phyloP scores from a whole-genome alignment of 2,888 invertebrate species.

The Amiota communis region DNA sequence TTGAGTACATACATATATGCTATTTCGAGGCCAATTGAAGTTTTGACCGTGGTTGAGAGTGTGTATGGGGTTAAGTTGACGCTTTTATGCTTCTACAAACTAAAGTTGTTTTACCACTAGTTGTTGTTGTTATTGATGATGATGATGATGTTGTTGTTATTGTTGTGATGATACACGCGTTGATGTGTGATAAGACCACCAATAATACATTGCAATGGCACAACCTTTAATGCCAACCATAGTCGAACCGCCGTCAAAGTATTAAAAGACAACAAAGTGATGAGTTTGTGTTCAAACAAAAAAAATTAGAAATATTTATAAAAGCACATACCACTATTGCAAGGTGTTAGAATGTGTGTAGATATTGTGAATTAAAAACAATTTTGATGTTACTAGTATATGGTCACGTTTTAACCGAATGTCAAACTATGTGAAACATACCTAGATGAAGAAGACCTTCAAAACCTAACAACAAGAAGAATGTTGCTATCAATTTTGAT shows the following conservation, averaged over 20 bases:
- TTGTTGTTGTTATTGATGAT: background rate
- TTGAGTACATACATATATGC: no score
- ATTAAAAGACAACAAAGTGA: background rate
- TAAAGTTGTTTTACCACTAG: no score
- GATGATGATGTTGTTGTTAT: background rate
- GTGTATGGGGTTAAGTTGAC: slow-evolving; percentile 37
- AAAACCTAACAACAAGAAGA: no score
- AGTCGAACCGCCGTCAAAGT: background rate
- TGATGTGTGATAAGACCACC: slow-evolving; percentile 11
- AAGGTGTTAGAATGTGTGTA: no score
- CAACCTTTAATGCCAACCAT: background rate
- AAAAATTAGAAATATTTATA: background rate
- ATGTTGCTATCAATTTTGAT: no score
- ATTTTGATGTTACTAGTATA: no score
- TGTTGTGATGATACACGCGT: slow-evolving; percentile 13
- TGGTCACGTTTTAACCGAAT: no score
- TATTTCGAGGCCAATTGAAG: slow-evolving; percentile 64
- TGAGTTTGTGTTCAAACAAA: slow-evolving; percentile 4
- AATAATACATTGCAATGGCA: background rate
- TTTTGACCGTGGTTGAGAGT: slow-evolving; percentile 56
- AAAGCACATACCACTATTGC: background rate
- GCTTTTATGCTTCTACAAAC: background rate
- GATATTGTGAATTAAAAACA: no score
- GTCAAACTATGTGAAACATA: no score
- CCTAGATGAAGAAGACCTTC: no score